A percentile compares a stretch with the other conserved stretches of the same genome.
Conservation (phyloP, 2,797 vertebrate genomes). For the Petrocephalus schoutedeni region DNA sequence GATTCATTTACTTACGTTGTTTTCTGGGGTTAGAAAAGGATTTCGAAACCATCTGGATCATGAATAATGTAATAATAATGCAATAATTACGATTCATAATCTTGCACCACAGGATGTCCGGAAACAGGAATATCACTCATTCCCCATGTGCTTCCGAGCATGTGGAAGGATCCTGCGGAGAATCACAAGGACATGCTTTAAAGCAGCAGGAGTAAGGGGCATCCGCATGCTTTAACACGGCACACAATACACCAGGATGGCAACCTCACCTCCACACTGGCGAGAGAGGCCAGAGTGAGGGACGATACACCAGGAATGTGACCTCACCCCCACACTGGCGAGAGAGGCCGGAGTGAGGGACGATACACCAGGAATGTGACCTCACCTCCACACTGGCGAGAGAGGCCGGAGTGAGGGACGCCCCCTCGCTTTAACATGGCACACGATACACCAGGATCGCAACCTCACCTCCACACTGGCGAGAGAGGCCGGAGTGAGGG, state of each 20-base stretch:
- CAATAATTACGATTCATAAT: slow-evolving; percentile 8
- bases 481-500: no score
- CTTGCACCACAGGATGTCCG: slow-evolving; percentile 2
- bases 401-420: no score
- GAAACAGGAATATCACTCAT: slow-evolving; percentile 9
- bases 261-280: neutral
- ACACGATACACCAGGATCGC: no score
- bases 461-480: no score
- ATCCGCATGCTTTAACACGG: neutral
- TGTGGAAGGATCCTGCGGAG: neutral
- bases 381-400: no score
- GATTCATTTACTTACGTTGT: neutral
- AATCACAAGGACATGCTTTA: neutral
- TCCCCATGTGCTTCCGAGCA: neutral
- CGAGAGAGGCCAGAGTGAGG: neutral
- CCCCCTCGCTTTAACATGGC: no score
- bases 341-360: no score
- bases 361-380: no score
- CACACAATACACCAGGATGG: neutral
- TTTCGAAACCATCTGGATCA: slow-evolving; percentile 10
- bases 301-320: neutral
- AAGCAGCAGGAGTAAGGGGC: neutral
- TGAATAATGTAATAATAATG: slow-evolving; percentile 19
- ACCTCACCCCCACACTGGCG: neutral
- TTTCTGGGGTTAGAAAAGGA: neutral